Evolutionary conservation across 2,797 vertebrate species (phyloP), one percentile per base, ranked within the genome.

Genomic region (Spheniscus humboldti): DNA sequence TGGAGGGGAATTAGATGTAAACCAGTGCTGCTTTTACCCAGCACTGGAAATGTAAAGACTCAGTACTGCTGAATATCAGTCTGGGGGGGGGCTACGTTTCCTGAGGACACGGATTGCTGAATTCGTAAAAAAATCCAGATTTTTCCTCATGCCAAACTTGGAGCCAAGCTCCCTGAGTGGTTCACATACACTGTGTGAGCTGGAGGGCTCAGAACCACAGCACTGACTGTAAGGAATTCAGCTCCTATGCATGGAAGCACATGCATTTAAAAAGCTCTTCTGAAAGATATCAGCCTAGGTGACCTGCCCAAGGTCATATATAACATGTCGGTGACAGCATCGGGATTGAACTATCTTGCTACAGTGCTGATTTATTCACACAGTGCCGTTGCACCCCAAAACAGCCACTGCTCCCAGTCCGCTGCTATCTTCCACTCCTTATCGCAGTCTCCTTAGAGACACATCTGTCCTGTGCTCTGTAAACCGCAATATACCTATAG

Each of bases 401-500:
- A 37, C 91, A 95, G 83, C 35, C 7, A 0, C 85, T 48, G 77
- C 78, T 87, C 74, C 91, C 3, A 3, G 31, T 25, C 71, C 1
- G 1, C 84, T 57, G 82, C 66, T 85, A 5, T 82, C 79, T 93
- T 96, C 80, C 73, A 47, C 83, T 90, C 80, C 96, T 90, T 92
- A 90, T 95, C 83, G 6, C 86, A 45, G 87, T 62, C 90, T 96
- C 96, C 95, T 96, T 63, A 63, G 95, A 94, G 95, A 94, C 92
- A 74, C 85, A 94, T 96, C 95, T 90, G 92, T 96, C 96, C 94
- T 88, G 86, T 90, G 94, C 88, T 96, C 90, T 3, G 18, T 95
- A 95, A 96, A 94, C 93, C 88, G 56, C 86, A 94, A 96, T 96
- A 85, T 92, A 96, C 93, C 93, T 55, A 73, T n/a, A 94, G 93